These are phyloP conservation scores for Machaerirhynchus nigripectus DNA, from an alignment of 2,113 vertebrate genomes.

Conservation along the genomic window DNA sequence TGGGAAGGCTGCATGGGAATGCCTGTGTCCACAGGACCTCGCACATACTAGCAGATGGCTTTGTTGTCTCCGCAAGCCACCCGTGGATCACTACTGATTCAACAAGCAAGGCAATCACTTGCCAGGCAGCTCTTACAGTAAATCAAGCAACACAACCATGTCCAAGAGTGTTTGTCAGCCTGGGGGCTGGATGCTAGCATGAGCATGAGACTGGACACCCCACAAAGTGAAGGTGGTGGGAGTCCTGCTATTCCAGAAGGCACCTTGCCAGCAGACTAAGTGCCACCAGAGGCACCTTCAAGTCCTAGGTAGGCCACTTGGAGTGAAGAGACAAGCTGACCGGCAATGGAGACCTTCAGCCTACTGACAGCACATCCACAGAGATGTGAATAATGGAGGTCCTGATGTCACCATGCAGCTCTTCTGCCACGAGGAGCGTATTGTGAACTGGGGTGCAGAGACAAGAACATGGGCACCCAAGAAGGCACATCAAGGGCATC, in stretches of 20 bases:
- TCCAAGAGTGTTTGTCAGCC: not conserved
- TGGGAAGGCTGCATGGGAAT: not conserved
- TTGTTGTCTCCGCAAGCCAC: not conserved
- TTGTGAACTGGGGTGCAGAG: rapidly evolving
- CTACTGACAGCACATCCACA: not conserved
- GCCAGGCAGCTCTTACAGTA: not conserved
- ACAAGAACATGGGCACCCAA: not conserved
- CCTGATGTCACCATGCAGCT: not conserved
- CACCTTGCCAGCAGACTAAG: not conserved
- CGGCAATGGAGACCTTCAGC: not conserved
- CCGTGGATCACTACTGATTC: not conserved
- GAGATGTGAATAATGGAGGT: not conserved
- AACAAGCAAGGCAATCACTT: not conserved
- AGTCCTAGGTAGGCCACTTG: not conserved
- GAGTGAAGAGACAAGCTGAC: not conserved
- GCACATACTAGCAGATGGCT: not conserved
- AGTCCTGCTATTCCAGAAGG: not conserved
- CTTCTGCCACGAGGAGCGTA: not conserved
- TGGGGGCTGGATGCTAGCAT: not conserved
- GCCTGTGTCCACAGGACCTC: not conserved
- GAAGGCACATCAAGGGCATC: not conserved
- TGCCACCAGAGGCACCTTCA: not conserved
- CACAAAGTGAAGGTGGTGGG: not conserved
- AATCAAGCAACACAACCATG: not conserved
- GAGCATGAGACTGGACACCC: rapidly evolving